Conservation (phyloP, 2,888 invertebrate genomes). For the Drosophila anceps region DNA sequence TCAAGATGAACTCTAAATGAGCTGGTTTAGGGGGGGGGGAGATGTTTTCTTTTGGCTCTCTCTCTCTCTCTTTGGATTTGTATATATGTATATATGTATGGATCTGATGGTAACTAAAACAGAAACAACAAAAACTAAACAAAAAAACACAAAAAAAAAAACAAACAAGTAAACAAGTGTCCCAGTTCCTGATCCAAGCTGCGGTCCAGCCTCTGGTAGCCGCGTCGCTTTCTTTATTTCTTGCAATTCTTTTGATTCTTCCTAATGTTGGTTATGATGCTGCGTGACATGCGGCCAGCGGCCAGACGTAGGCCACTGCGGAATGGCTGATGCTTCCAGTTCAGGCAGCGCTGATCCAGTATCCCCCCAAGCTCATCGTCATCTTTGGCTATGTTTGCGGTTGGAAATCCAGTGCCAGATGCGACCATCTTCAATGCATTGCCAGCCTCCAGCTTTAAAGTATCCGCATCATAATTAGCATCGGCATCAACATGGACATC, state of each 20-base stretch:
- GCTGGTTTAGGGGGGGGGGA: too few relatives aligned
- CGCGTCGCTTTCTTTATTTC: conserved; percentile 29
- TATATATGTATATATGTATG: too few relatives aligned
- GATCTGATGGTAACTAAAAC: not conserved
- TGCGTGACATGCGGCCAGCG: conserved; percentile 29
- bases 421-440: not conserved
- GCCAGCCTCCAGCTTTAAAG: not conserved
- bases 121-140: not conserved
- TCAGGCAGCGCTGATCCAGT: conserved; percentile 15
- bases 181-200: conserved; percentile 13
- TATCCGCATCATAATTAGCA: not conserved
- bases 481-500: not conserved
- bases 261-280: conserved; percentile 33
- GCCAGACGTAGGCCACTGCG: conserved; percentile 8
- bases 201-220: not conserved
- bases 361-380: not conserved
- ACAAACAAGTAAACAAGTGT: not conserved
- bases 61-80: too few relatives aligned
- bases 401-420: not conserved
- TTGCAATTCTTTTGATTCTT: conserved; percentile 53
- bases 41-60: too few relatives aligned
- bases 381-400: not conserved
- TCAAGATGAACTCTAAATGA: not conserved
- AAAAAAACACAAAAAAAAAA: not conserved
- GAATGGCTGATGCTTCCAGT: conserved; percentile 18